Percentiles rank a stretch among this genome's conserved stretches.
Conservation (phyloP, 2,797 vertebrate genomes). For the Miichthys miiuy region DNA sequence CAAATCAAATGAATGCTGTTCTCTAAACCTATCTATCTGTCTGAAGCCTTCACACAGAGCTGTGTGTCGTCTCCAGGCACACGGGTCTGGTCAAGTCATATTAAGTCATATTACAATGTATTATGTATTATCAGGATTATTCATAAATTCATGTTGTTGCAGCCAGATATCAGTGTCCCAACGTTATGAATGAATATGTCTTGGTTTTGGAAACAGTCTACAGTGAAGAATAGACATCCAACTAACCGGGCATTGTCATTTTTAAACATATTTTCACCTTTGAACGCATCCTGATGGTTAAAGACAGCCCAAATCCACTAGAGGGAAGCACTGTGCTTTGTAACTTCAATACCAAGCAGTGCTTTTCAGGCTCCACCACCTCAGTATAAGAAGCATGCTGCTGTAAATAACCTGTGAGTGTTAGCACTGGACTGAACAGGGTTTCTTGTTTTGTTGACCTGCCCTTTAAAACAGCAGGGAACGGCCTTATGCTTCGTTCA, state of each 20-base stretch:
- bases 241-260: background rate
- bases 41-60: background rate
- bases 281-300: conserved; percentile 5
- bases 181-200: background rate
- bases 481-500: background rate
- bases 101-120: background rate
- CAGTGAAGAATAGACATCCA: background rate
- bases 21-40: background rate
- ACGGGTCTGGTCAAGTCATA: background rate
- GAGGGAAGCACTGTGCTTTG: conserved; percentile 54
- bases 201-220: background rate
- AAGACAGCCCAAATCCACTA: conserved; percentile 35
- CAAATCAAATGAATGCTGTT: background rate
- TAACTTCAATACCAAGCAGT: background rate
- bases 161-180: background rate
- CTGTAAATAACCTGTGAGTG: conserved; percentile 9
- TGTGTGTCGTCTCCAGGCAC: background rate
- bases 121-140: background rate
- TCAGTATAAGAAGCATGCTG: background rate
- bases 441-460: background rate
- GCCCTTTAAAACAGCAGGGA: background rate
- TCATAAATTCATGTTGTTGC: background rate
- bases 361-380: background rate
- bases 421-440: background rate
- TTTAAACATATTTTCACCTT: conserved; percentile 6